These are phyloP conservation scores for Thaumatotibia leucotreta DNA, from an alignment of 1,140 invertebrate genomes.

Conservation along the genomic window DNA sequence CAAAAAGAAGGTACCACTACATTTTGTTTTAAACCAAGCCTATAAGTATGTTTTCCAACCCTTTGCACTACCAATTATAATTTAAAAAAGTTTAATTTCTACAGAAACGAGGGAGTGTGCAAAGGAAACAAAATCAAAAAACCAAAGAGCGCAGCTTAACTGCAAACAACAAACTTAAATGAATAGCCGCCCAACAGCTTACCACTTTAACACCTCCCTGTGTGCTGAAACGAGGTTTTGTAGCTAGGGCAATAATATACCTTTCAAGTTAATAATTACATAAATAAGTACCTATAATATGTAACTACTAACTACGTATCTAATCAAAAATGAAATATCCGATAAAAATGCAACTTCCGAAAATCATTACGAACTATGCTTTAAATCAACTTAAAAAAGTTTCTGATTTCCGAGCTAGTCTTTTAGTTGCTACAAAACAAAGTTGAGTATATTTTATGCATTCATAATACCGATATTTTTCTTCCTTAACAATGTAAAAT, in stretches of 20 bases:
- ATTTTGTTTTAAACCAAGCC: too few relatives aligned
- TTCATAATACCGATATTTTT: background rate
- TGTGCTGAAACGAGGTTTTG: constrained; percentile 2
- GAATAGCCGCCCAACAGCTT: constrained; percentile 13
- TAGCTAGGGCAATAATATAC: background rate
- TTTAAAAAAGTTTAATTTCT: background rate
- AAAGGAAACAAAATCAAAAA: background rate
- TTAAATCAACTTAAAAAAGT: background rate
- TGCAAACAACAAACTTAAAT: constrained; percentile 15
- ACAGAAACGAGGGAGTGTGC: background rate
- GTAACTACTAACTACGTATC: too few relatives aligned
- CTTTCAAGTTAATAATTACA: background rate
- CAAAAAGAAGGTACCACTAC: too few relatives aligned
- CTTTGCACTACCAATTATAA: background rate
- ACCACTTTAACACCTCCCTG: constrained; percentile 2
- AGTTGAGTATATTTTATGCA: background rate
- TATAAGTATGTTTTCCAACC: background rate
- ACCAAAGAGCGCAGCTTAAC: background rate
- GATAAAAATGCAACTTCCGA: too few relatives aligned
- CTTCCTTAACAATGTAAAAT: background rate
- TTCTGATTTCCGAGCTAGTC: background rate
- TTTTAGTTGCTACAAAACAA: background rate
- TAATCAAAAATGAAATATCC: too few relatives aligned
- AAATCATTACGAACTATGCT: background rate
- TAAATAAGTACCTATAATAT: too few relatives aligned